phyloP scores from a whole-genome alignment of 2,888 invertebrate species.

The Drepana falcataria region DNA sequence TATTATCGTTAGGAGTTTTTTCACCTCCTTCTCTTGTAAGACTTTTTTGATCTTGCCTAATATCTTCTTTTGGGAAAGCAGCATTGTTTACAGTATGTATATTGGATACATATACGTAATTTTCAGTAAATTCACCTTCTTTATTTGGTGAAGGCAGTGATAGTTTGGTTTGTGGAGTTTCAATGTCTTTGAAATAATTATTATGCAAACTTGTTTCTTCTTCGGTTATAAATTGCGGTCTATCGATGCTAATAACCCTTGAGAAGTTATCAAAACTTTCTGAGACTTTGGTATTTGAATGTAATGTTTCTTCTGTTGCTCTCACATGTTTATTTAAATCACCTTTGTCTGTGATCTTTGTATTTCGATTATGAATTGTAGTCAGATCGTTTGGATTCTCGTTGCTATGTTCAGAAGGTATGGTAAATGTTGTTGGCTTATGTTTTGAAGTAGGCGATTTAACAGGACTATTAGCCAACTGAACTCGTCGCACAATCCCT shows the following conservation, averaged over 20 bases:
- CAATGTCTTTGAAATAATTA: background rate
- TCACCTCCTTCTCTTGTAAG: slow-evolving; percentile 9
- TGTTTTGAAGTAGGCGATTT: slow-evolving; percentile 29
- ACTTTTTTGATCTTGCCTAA: slow-evolving; percentile 2
- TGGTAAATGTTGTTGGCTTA: slow-evolving; percentile 1
- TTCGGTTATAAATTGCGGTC: background rate
- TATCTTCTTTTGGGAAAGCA: background rate
- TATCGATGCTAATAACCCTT: background rate
- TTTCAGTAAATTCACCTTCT: background rate
- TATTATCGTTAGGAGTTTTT: slow-evolving; percentile 4
- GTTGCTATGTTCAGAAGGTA: background rate
- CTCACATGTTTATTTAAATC: background rate
- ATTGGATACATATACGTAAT: background rate
- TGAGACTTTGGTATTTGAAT: background rate
- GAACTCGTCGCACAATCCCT: slow-evolving; percentile 39
- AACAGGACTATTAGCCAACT: slow-evolving; percentile 27
- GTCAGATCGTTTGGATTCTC: background rate
- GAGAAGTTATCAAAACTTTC: background rate
- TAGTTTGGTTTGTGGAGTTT: background rate
- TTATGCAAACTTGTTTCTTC: background rate
- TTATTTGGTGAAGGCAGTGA: background rate
- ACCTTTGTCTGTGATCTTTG: background rate
- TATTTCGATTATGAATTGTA: background rate
- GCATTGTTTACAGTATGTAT: slow-evolving; percentile 3
- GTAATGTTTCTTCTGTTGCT: too few species aligned